These are phyloP conservation scores for Notodonta ziczac DNA, from an alignment of 2,888 invertebrate genomes.

Conservation along the genomic window DNA sequence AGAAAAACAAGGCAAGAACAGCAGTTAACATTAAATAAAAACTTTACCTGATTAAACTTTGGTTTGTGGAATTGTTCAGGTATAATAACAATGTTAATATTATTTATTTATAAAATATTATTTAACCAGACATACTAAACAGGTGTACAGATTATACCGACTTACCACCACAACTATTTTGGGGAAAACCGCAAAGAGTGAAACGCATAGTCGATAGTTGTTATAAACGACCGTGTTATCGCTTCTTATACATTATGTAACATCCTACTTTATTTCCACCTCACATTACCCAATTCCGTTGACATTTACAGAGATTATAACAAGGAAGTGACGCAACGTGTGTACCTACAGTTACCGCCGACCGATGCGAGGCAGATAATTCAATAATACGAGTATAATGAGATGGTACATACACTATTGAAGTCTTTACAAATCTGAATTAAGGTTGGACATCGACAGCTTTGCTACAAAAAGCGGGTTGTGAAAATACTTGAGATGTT, in stretches of 20 bases:
- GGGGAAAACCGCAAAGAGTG: too few species aligned
- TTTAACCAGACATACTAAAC: too few species aligned
- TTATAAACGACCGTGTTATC: background rate
- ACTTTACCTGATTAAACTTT: too few species aligned
- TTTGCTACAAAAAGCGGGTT: background rate
- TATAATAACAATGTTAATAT: too few species aligned
- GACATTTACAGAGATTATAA: slow-evolving; percentile 1
- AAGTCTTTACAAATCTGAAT: background rate
- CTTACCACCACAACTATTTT: too few species aligned
- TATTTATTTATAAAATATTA: too few species aligned
- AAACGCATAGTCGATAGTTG: too few species aligned
- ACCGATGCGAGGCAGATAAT: background rate
- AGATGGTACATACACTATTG: slow-evolving; percentile 10
- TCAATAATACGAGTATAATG: slow-evolving; percentile 16
- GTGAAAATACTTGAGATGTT: background rate
- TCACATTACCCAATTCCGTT: slow-evolving; percentile 2
- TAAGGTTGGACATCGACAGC: background rate
- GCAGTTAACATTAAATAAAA: too few species aligned
- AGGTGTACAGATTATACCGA: too few species aligned
- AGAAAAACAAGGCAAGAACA: too few species aligned
- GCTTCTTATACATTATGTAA: slow-evolving; percentile 1
- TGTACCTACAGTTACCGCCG: background rate
- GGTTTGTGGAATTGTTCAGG: too few species aligned
- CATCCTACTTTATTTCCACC: slow-evolving; percentile 2
- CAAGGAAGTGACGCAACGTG: slow-evolving; percentile 6